Base-by-base conservation (phyloP, 1,140 invertebrate genomes). In the Gyrodactylus salaris region DNA sequence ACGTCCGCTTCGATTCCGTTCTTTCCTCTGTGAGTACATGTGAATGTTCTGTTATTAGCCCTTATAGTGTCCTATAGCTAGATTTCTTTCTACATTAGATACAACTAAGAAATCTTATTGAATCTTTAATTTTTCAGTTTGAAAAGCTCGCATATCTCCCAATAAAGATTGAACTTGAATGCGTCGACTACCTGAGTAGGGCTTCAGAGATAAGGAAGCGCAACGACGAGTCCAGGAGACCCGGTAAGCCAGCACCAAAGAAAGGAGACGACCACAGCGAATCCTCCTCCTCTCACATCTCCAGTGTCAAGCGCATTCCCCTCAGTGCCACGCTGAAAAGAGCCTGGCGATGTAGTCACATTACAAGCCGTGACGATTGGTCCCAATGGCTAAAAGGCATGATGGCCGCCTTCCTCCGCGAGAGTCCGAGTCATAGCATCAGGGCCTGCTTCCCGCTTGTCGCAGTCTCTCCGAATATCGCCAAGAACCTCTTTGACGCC, bases 311-410 rank as follows among this genome's bases (percentile, higher is more conserved):
- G 73, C 82, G 82, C 78, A 80, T 91, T n/a, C 86, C 87, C 76
- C 87, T 92, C 0, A 88, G 87, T 16, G 84, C 85, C 0, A 89
- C 89, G 79, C 79, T 96, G 16, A 87, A 90, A 78, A 85, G 79
- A 77, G 88, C 89, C 0, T 92, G 89, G 88, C 87, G 87, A n/a
- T 88, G 88, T 0, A 87, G 86, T 1, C 84, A 88, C 72, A 84
- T 89, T 74, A 89, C 92, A 0, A 92, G 89, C 1, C 93, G 94
- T 79, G 94, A 98, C 76, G 94, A 98, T 80, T 99, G 94, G 94
- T 82, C 95, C 2, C 91, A 97, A 81, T 99, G 93, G 94, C 79
- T 97, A 7, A 83, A 88, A 70, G 84, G 89, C 25, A 83, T 98
- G 26, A 90, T 89, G 73, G 89, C 93, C 76, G 91, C 91, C 74